Evolutionary conservation across 2,113 vertebrate genomes (phyloP).

Genomic region (Dissostichus mawsoni): DNA sequence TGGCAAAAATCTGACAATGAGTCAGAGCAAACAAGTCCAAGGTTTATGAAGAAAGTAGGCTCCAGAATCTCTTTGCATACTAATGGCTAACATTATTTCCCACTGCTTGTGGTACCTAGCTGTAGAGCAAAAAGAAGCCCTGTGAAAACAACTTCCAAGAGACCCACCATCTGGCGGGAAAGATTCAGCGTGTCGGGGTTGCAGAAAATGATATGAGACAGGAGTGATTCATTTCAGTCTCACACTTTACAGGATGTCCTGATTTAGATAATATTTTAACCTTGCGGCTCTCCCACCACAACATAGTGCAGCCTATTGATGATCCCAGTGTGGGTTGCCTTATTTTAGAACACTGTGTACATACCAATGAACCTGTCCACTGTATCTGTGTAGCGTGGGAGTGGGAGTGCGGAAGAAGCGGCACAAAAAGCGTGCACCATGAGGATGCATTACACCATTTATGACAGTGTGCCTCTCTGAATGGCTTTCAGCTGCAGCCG

Average conservation of each 20-base stretch:
- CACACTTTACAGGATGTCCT: slow-evolving; percentile 53
- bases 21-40: slow-evolving; percentile 39
- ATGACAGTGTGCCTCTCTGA: slow-evolving; percentile 61
- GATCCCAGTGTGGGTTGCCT: slow-evolving; percentile 54
- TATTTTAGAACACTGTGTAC: slow-evolving; percentile 50
- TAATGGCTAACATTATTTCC: slow-evolving; percentile 45
- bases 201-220: slow-evolving; percentile 56
- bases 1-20: slow-evolving; percentile 34
- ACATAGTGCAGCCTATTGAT: slow-evolving; percentile 51
- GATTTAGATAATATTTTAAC: slow-evolving; percentile 76
- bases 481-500: slow-evolving; percentile 62
- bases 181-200: slow-evolving; percentile 59
- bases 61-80: slow-evolving; percentile 49
- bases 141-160: slow-evolving; percentile 48
- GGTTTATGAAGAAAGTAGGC: slow-evolving; percentile 29
- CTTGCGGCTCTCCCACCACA: slow-evolving; percentile 38
- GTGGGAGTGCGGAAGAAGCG: background rate
- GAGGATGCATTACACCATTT: slow-evolving; percentile 66
- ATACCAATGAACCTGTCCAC: slow-evolving; percentile 54
- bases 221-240: slow-evolving; percentile 66
- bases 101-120: slow-evolving; percentile 25
- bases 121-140: slow-evolving; percentile 43
- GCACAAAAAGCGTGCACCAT: slow-evolving; percentile 39
- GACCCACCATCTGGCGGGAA: slow-evolving; percentile 57
- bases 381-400: slow-evolving; percentile 50